A percentile compares a stretch with the other conserved stretches of the same genome.
phyloP scores from a whole-genome alignment of 1,140 invertebrate genomes.

The Pantala flavescens region DNA sequence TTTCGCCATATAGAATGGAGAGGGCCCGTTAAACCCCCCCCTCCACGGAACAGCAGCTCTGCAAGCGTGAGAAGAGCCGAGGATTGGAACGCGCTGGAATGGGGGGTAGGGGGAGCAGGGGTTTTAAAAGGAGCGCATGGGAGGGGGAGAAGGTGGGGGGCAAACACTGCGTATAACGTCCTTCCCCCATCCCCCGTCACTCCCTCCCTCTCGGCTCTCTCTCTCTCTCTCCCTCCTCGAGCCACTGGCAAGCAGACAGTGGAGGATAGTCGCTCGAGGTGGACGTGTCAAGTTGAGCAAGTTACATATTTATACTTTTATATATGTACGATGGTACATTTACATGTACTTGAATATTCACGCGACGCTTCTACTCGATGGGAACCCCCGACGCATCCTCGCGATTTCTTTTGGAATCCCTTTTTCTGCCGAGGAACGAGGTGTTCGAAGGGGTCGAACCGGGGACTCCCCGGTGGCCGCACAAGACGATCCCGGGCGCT shows the following conservation, averaged over 20 bases:
- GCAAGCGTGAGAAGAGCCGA: not conserved
- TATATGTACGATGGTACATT: not conserved
- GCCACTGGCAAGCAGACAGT: not conserved
- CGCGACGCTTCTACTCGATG: not conserved
- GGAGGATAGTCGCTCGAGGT: not conserved
- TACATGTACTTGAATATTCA: too few relatives aligned
- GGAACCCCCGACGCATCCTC: not conserved
- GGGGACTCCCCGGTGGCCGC: too few relatives aligned
- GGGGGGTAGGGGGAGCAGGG: not conserved
- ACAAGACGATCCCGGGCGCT: too few relatives aligned
- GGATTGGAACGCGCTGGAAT: slow-evolving; percentile 3
- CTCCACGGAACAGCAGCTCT: not conserved
- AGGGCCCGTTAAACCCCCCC: not conserved
- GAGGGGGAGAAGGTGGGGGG: not conserved
- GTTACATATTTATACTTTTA: not conserved
- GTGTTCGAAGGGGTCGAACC: not conserved
- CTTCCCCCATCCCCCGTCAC: not conserved
- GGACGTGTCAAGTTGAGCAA: not conserved
- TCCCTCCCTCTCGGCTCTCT: not conserved
- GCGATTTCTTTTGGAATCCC: not conserved
- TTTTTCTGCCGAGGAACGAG: not conserved
- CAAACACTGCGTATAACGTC: not conserved
- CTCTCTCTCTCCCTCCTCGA: not conserved
- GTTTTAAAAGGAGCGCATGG: not conserved
- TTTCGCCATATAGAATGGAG: slow-evolving; percentile 9